Conservation (phyloP, 2,888 invertebrate genomes). For the Antitype chi region DNA sequence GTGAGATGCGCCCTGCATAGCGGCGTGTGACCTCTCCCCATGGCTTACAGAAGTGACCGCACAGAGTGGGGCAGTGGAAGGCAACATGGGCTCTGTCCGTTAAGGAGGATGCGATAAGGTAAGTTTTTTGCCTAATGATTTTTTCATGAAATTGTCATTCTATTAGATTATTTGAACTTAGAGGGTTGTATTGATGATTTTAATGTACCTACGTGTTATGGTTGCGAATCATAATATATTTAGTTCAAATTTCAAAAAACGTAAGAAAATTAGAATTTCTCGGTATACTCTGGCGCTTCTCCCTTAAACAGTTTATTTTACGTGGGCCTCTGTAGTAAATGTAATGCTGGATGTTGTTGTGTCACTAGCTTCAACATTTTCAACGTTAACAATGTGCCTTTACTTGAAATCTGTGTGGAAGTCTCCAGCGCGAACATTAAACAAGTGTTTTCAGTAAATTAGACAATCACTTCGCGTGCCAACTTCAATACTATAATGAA, state of each 20-base stretch:
- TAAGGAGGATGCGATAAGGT: too few species aligned
- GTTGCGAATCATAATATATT: too few species aligned
- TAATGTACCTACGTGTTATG: too few species aligned
- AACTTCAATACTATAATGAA: constrained; percentile 55
- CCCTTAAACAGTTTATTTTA: background rate
- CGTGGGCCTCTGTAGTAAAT: too few species aligned
- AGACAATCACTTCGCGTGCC: constrained; percentile 47
- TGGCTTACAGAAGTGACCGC: background rate
- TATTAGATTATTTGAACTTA: too few species aligned
- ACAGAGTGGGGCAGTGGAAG: background rate
- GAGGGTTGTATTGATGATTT: too few species aligned
- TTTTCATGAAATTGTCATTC: too few species aligned
- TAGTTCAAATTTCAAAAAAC: too few species aligned
- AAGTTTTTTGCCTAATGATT: too few species aligned
- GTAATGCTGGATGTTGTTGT: background rate
- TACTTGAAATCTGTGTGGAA: background rate
- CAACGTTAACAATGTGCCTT: background rate
- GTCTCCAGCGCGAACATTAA: background rate
- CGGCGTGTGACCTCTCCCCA: constrained; percentile 3
- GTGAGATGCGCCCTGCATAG: background rate
- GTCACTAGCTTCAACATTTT: background rate
- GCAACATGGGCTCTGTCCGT: background rate
- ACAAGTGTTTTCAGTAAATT: constrained; percentile 34
- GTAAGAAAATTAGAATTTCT: too few species aligned
- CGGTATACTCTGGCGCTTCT: too few species aligned